Conservation (phyloP, 2,888 invertebrate genomes). For the Agriopis marginaria region DNA sequence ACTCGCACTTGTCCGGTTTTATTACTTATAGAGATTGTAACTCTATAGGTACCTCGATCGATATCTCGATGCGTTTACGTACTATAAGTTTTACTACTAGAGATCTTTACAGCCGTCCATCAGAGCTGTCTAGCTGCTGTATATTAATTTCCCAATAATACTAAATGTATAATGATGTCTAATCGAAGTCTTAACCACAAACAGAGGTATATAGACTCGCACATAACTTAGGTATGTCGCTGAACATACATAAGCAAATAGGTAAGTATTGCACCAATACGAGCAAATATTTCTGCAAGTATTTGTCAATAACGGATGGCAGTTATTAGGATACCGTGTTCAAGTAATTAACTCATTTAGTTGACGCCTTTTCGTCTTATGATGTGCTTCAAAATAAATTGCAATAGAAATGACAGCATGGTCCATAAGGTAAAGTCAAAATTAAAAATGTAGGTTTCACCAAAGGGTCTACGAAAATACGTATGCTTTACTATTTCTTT, state of each 20-base stretch:
- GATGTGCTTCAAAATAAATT: not conserved
- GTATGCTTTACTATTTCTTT: no score
- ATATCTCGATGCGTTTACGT: not conserved
- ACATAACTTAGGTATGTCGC: not conserved
- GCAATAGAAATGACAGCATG: no score
- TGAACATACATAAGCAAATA: not conserved
- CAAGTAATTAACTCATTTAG: conserved; percentile 41
- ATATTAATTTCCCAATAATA: conserved; percentile 3
- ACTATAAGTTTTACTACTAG: conserved; percentile 2
- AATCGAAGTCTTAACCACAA: not conserved
- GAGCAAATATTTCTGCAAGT: conserved; percentile 1
- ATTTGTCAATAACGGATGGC: conserved; percentile 1
- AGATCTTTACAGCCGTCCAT: conserved; percentile 3
- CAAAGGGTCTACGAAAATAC: no score
- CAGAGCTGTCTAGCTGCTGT: not conserved
- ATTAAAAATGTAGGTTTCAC: no score
- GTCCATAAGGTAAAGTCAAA: no score
- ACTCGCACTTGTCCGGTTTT: no score
- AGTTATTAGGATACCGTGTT: not conserved
- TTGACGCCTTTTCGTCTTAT: conserved; percentile 15
- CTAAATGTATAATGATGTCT: not conserved
- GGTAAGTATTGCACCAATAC: not conserved
- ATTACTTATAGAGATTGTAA: no score
- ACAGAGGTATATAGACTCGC: not conserved
- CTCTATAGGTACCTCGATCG: no score